Base-by-base conservation (phyloP, 2,113 vertebrate species). In the Pelecanoides urinatrix region DNA sequence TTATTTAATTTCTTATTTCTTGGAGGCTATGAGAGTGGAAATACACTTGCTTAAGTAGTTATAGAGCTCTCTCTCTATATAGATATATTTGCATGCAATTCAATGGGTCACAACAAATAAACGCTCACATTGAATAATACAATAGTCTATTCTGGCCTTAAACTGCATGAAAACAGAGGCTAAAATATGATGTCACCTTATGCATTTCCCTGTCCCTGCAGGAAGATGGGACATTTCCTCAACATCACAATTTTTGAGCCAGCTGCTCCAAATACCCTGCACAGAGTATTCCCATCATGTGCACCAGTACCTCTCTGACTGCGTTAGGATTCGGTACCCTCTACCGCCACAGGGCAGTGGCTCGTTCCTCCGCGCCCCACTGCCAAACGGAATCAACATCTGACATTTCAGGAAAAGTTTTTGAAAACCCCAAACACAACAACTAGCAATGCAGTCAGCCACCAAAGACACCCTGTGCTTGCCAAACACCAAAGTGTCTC, bases 281-380 rank as follows among this genome's bases (percentile, higher is more conserved):
- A 58, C 36, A 36, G 66, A 74, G 7, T 40, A 70, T 78, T 78
- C 10, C 13, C 21, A 29, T 45, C 22, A 9, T 3, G 1, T 23
- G 5, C 23, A 27, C 27, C 38, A n/a, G 8, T 26, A 45, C 26
- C 11, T 7, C 49, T 83, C 36, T 76, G 45, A 27, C 30, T 62
- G 1, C 0, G 0, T 29, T 22, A 40, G n/a, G n/a, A 62, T 72
- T 49, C 7, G 5, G 40, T 52, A 38, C 13, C 10, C 7, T 55
- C 49, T 50, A 8, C 11, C 1, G 1, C 8, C 42, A 62, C 32
- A 66, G 12, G 63, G 40, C 32, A 65, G 13, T 7, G 19, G 11
- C 18, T 78, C 1, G 0, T 49, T 74, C 45, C 13, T 62, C 55
- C 26, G 7, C 5, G 27, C 10, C 26, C 26, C n/a, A 16, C 9